These are phyloP conservation scores for Athene cunicularia DNA, from an alignment of 2,113 vertebrate species.

Conservation along the genomic window DNA sequence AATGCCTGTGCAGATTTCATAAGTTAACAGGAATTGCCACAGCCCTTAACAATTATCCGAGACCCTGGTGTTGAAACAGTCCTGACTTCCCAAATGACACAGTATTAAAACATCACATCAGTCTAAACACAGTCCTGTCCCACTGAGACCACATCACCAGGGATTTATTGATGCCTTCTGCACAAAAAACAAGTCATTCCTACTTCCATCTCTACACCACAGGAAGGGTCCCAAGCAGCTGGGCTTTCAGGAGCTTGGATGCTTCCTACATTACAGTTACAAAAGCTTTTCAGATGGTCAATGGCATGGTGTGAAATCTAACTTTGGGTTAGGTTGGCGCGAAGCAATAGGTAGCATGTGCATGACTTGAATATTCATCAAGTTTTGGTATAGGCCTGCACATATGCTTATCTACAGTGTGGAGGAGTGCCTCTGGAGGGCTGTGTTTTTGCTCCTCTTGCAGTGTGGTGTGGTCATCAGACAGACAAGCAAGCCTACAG, in stretches of 20 bases:
- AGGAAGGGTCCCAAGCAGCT: too few species aligned
- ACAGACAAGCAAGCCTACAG: neutral
- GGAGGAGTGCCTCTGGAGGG: neutral
- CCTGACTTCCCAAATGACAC: neutral
- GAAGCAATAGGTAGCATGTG: neutral
- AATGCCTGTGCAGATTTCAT: neutral
- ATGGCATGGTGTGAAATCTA: neutral
- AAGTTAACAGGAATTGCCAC: neutral
- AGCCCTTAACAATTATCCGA: neutral
- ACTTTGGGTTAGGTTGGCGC: neutral
- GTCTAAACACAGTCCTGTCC: neutral
- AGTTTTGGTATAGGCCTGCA: neutral
- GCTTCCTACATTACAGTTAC: neutral
- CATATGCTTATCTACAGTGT: neutral
- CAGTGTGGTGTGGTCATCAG: neutral
- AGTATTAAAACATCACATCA: neutral
- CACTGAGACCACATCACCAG: neutral
- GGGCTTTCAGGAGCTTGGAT: neutral
- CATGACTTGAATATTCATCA: accelerated
- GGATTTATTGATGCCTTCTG: neutral
- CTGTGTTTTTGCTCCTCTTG: neutral
- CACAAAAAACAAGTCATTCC: neutral
- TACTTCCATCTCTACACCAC: neutral
- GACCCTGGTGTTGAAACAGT: neutral
- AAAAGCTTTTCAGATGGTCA: neutral